These are phyloP conservation scores for Phengaris arion DNA, from an alignment of 2,888 invertebrate species.

Conservation along the genomic window DNA sequence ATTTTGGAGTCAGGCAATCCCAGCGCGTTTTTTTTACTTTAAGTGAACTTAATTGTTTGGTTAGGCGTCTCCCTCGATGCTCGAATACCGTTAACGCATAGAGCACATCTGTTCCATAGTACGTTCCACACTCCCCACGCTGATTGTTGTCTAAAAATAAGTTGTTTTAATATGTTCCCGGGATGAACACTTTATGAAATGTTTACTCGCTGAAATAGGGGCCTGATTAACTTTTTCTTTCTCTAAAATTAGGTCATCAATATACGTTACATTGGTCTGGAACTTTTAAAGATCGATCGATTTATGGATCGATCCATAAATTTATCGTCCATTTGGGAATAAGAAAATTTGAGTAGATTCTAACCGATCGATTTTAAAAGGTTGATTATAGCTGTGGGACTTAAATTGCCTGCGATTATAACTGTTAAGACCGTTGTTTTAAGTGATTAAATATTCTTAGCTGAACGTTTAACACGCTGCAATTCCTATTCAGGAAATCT, in stretches of 20 bases:
- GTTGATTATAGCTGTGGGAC: neutral
- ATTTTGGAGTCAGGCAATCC: conserved; percentile 5
- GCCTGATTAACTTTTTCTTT: conserved; percentile 18
- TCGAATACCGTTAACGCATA: conserved; percentile 44
- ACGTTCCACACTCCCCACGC: conserved; percentile 21
- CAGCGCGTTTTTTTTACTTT: neutral
- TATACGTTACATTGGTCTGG: neutral
- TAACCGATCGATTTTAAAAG: neutral
- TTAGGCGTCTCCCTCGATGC: conserved; percentile 44
- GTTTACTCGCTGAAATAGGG: conserved; percentile 22
- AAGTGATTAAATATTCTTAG: conserved; percentile 32
- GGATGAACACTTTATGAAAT: conserved; percentile 19
- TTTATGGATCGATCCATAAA: neutral
- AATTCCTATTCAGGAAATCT: conserved; percentile 29
- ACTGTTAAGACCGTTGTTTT: conserved; percentile 30
- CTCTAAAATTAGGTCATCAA: conserved; percentile 22
- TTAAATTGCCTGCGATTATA: conserved; percentile 24
- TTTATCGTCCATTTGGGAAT: neutral
- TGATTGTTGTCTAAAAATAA: conserved; percentile 29
- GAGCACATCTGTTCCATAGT: conserved; percentile 24
- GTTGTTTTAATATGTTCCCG: conserved; percentile 20
- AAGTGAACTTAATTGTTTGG: conserved; percentile 41
- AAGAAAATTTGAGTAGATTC: neutral
- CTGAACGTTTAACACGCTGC: conserved; percentile 29
- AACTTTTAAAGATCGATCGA: neutral